Percentiles rank a stretch among this genome's conserved stretches.
These are phyloP conservation scores for Dryococelus australis DNA, from an alignment of 2,888 invertebrate genomes.

Conservation along the genomic window DNA sequence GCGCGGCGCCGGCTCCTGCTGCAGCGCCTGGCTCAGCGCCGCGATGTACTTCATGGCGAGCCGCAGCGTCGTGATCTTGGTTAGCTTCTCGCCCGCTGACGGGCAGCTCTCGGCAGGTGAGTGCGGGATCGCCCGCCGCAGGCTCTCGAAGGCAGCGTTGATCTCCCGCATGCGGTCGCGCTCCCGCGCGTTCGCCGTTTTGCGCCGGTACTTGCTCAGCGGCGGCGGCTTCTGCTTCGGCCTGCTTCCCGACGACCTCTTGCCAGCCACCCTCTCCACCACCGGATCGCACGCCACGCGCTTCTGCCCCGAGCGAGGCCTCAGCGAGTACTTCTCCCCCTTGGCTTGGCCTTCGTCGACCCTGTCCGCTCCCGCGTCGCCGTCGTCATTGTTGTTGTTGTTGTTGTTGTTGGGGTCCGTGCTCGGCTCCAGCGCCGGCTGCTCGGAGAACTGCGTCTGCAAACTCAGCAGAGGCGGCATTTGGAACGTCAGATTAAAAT, in stretches of 20 bases:
- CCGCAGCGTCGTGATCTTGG: slow-evolving; percentile 87
- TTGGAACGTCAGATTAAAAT: background rate
- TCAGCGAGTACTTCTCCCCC: slow-evolving; percentile 71
- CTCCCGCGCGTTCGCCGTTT: slow-evolving; percentile 90
- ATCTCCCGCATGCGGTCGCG: slow-evolving; percentile 89
- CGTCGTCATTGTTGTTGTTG: slow-evolving; percentile 30
- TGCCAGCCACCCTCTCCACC: background rate
- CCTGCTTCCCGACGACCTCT: slow-evolving; percentile 48
- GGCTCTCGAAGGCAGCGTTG: slow-evolving; percentile 85
- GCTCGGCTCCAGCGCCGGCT: background rate
- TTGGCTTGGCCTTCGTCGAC: slow-evolving; percentile 49
- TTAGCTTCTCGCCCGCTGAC: slow-evolving; percentile 72
- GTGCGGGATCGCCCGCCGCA: slow-evolving; percentile 78
- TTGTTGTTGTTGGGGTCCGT: slow-evolving; percentile 38
- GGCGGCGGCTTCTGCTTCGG: slow-evolving; percentile 66
- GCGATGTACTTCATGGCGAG: slow-evolving; percentile 89
- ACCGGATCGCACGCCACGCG: slow-evolving; percentile 54
- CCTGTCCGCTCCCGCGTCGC: background rate
- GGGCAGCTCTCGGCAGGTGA: slow-evolving; percentile 33
- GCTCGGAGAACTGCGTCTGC: slow-evolving; percentile 2
- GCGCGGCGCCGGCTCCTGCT: slow-evolving; percentile 46
- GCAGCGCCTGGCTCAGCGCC: slow-evolving; percentile 73
- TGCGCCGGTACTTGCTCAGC: slow-evolving; percentile 87
- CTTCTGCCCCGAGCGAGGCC: slow-evolving; percentile 70
- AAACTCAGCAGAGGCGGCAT: background rate